Evolutionary conservation across 2,113 vertebrate species (phyloP).

Genomic region (Tragelaphus buxtoni): DNA sequence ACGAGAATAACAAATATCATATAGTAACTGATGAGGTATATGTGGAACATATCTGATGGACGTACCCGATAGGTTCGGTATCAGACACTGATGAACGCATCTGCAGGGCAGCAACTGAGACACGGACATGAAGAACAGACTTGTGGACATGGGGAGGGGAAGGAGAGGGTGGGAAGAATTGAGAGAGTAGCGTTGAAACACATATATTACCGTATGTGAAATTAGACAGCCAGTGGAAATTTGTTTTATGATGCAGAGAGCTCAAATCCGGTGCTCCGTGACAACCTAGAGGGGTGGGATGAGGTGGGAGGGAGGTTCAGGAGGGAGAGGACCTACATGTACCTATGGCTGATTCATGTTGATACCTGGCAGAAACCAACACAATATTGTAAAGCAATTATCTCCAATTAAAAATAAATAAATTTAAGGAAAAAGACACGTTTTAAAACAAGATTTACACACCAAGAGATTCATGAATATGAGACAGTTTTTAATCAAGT

Average conservation of each 20-base stretch:
- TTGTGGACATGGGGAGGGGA: not conserved
- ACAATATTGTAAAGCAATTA: not conserved
- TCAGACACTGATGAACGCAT: not conserved
- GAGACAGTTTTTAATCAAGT: not conserved
- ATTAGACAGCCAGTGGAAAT: not conserved
- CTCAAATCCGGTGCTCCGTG: not conserved
- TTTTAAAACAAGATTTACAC: not conserved
- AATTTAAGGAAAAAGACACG: not conserved
- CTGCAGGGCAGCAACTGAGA: not conserved
- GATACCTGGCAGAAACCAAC: not conserved
- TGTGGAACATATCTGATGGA: not conserved
- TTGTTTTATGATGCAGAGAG: not conserved
- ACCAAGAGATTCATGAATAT: not conserved
- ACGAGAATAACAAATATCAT: not conserved
- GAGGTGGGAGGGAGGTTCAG: not conserved
- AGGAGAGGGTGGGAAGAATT: not conserved
- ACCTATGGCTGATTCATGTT: not conserved
- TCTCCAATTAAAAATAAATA: not conserved
- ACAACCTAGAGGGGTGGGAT: not conserved
- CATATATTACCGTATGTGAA: not conserved
- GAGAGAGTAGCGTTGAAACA: not conserved
- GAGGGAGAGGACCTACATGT: not conserved
- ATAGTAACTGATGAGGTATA: not conserved
- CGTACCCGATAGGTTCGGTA: not conserved
- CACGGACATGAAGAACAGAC: not conserved